Evolutionary conservation across 2,113 vertebrate genomes (phyloP).

Genomic region (Pongo abelii): DNA sequence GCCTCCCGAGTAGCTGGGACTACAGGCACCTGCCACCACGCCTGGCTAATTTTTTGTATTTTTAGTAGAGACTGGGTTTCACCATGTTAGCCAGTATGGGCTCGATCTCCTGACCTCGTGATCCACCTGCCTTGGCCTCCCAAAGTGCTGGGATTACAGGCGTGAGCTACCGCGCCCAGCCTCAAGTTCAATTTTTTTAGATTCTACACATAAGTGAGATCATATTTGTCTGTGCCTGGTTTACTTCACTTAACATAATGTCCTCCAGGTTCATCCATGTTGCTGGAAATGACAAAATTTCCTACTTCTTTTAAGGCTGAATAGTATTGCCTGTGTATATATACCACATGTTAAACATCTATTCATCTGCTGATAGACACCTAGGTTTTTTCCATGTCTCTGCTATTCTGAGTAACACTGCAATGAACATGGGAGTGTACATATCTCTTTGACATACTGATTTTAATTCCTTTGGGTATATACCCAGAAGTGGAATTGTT

Average conservation of each 20-base stretch:
- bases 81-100: no score
- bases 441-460: background rate
- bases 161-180: no score
- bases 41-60: no score
- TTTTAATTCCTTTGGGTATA: background rate
- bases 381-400: background rate
- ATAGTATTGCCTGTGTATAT: background rate
- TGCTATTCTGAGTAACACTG: background rate
- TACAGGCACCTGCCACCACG: no score
- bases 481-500: background rate
- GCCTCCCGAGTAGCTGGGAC: no score
- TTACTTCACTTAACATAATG: background rate
- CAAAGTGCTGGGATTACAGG: no score
- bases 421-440: background rate
- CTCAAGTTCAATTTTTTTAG: background rate
- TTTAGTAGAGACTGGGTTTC: no score
- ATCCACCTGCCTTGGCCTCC: no score
- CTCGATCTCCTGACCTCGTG: no score
- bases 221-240: background rate
- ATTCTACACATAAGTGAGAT: background rate
- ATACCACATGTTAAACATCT: background rate
- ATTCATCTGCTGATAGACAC: background rate
- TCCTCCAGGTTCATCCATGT: background rate
- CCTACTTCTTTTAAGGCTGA: background rate
- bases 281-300: background rate